These are phyloP conservation scores for Acrobasis suavella DNA, from an alignment of 2,888 invertebrate species.

Conservation along the genomic window DNA sequence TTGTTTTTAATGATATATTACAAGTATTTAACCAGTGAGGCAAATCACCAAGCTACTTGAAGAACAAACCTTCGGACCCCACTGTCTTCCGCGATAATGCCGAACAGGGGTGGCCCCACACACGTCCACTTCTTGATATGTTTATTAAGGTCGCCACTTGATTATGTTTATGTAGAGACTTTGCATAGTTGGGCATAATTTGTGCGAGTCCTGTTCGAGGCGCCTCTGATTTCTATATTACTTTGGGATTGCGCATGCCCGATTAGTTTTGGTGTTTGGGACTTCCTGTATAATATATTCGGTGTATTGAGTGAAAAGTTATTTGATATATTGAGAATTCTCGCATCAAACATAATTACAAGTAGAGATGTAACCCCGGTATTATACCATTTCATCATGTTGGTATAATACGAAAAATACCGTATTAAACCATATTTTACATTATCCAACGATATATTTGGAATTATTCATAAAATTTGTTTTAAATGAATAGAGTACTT, in stretches of 20 bases:
- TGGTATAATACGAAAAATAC: no score
- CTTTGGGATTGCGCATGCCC: constrained; percentile 18
- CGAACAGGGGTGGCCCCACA: constrained; percentile 35
- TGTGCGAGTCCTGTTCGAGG: constrained; percentile 19
- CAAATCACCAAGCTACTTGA: background rate
- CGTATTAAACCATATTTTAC: no score
- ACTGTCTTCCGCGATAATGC: constrained; percentile 41
- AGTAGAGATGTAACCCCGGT: no score
- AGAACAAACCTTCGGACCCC: constrained; percentile 25
- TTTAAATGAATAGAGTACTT: no score
- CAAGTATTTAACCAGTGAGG: background rate
- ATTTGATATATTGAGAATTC: background rate
- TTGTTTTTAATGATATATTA: no score
- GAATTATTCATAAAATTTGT: no score
- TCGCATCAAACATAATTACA: no score
- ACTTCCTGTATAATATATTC: background rate
- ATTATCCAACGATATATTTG: no score
- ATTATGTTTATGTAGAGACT: constrained; percentile 46
- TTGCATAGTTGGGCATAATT: constrained; percentile 42
- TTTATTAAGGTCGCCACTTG: constrained; percentile 59
- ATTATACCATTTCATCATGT: no score
- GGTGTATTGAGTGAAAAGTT: background rate
- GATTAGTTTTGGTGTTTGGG: background rate
- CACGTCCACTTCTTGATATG: constrained; percentile 60
- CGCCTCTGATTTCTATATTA: constrained; percentile 26